Percentiles rank a stretch among this genome's conserved stretches.
These are phyloP conservation scores for Remorina albescens DNA, from an alignment of 2,797 vertebrate species.

Conservation along the genomic window DNA sequence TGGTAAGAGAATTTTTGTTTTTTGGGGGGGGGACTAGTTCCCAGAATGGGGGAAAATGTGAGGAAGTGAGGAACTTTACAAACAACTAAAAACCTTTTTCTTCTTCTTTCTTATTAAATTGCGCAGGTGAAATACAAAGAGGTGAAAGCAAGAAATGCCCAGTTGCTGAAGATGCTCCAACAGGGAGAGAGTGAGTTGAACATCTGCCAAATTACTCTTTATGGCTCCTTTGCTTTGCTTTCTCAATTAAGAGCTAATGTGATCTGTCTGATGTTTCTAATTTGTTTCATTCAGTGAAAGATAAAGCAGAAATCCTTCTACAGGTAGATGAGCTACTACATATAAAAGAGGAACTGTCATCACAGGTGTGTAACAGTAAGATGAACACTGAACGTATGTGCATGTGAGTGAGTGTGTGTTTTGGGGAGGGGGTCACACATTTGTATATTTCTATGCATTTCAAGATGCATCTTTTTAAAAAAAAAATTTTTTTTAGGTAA, in stretches of 20 bases:
- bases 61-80: too few relatives aligned
- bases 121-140: slow-evolving; percentile 92
- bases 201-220: not conserved
- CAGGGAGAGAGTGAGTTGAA: slow-evolving; percentile 94
- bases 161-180: slow-evolving; percentile 95
- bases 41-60: not conserved
- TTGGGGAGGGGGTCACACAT: not conserved
- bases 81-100: too few relatives aligned
- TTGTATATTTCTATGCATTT: slow-evolving; percentile 7
- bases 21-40: not conserved
- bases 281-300: slow-evolving; percentile 89
- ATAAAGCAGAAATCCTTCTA: slow-evolving; percentile 95
- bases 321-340: slow-evolving; percentile 93
- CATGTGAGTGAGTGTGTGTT: not conserved
- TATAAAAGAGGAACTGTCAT: slow-evolving; percentile 94
- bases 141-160: slow-evolving; percentile 93
- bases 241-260: not conserved
- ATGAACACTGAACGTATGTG: not conserved
- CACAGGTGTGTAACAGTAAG: slow-evolving; percentile 85
- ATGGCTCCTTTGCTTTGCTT: not conserved
- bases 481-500: slow-evolving; percentile 87
- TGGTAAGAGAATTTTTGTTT: not conserved
- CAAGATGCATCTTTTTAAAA: too few relatives aligned
- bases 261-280: not conserved
- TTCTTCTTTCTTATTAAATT: slow-evolving; percentile 5